phyloP scores from a whole-genome alignment of 2,797 vertebrate species.

The Muraenolepis orangiensis region DNA sequence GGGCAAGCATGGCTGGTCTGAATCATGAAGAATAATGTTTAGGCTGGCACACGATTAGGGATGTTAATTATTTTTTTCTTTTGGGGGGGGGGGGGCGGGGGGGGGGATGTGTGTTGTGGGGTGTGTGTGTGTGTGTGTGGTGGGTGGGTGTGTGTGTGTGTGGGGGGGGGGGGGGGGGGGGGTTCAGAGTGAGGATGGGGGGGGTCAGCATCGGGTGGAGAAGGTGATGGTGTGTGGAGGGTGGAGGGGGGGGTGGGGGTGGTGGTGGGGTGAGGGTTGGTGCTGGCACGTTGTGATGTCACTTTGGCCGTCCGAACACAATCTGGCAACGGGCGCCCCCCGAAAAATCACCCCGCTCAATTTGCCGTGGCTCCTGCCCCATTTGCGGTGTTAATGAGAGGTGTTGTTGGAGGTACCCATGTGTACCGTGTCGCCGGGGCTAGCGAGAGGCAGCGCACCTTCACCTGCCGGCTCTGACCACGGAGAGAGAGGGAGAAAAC shows the following conservation, averaged over 20 bases:
- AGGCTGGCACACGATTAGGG: conserved; percentile 79
- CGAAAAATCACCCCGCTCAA: conserved; percentile 46
- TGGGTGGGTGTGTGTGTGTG: too few species aligned
- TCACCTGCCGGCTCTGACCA: conserved; percentile 75
- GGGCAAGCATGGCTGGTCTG: conserved; percentile 75
- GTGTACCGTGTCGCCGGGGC: conserved; percentile 73
- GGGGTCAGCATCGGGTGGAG: background rate
- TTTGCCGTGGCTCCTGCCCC: conserved; percentile 72
- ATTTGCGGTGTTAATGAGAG: conserved; percentile 80
- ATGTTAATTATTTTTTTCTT: conserved; percentile 67
- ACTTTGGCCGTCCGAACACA: conserved; percentile 68
- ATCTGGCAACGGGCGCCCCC: conserved; percentile 68
- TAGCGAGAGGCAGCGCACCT: conserved; percentile 70
- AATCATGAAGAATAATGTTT: conserved; percentile 82
- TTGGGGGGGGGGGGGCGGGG: conserved; percentile 3
- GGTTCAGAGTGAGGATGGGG: too few species aligned
- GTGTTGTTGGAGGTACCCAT: conserved; percentile 78
- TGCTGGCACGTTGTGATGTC: conserved; percentile 72
- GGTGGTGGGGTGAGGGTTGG: conserved; percentile 14
- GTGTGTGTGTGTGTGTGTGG: too few species aligned
- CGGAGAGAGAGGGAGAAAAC: conserved; percentile 51
- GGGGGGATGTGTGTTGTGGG: too few species aligned
- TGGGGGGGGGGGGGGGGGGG: background rate
- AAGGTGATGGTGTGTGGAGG: background rate
- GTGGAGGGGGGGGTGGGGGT: background rate